Base-by-base conservation (phyloP, 1,140 invertebrate species). In the Heliothis virescens region DNA sequence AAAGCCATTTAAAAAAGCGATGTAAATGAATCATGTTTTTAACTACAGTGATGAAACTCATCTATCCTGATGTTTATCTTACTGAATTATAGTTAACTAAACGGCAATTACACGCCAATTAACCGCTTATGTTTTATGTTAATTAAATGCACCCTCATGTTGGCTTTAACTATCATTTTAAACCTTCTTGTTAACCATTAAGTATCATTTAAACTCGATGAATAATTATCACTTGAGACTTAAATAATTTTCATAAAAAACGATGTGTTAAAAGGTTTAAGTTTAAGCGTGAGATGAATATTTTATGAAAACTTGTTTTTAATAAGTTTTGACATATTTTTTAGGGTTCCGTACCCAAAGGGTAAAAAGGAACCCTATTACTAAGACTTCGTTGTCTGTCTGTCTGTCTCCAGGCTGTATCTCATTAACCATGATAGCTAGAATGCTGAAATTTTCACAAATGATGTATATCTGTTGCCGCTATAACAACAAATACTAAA, bases 101-200 rank as follows among this genome's bases (percentile, higher is more conserved):
- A 91, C 84, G 86, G 72, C 82, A 73, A 92, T 94, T 94, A 91
- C 79, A 91, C 87, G 92, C 80, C 88, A 91, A 92, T 94, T 94
- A 94, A 87, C 72, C 82, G 81, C 71, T 65, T 83, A 77, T 82
- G 79, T 81, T 77, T 76, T 65, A 79, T 52, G 76, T 26, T 92
- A 93, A 93, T 94, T 74, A 88, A 86, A 92, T 93, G 90, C 91
- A 93, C 90, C 91, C 91, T 87, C 79, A 84, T 83, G 81, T 80
- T 89, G 85, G 10, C 18, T 47, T 57, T 50, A 55, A 78, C 59
- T 65, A 78, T 26, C 50, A 57, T 65, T 78, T 29, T 41, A 78
- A 67, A 55, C 60, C 63, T 78, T 57, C 63, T 59, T 21, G 75
- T 78, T 67, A 55, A 47, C 29, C 75, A 87, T 86, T 88, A 72